Percentiles rank a stretch among this genome's conserved stretches.
These are phyloP conservation scores for Hydrolagus colliei DNA, from an alignment of 2,797 vertebrate species.

Conservation along the genomic window DNA sequence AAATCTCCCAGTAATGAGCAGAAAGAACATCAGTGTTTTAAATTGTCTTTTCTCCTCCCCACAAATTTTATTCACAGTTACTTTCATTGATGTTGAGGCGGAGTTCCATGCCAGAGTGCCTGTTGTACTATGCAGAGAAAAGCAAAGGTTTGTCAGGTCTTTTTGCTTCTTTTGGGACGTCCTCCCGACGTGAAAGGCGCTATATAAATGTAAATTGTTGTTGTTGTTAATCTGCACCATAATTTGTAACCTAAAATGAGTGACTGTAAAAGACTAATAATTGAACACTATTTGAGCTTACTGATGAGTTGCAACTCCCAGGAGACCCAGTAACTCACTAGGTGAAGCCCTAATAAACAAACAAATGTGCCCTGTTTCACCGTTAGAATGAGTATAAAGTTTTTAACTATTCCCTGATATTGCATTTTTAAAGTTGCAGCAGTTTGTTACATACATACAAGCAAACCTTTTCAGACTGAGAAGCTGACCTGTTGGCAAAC, in stretches of 20 bases:
- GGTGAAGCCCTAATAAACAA: background rate
- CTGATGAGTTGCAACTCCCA: background rate
- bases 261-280: background rate
- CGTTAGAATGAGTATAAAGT: background rate
- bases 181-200: too few relatives aligned
- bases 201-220: too few relatives aligned
- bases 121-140: slow-evolving; percentile 85
- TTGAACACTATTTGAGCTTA: background rate
- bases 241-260: background rate
- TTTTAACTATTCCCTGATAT: background rate
- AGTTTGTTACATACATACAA: too few relatives aligned
- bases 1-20: slow-evolving; percentile 13
- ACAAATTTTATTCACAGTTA: slow-evolving; percentile 53
- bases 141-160: slow-evolving; percentile 63
- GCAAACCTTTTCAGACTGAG: background rate
- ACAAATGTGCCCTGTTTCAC: background rate
- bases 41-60: slow-evolving; percentile 25
- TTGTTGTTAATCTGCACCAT: slow-evolving; percentile 1
- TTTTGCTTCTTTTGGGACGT: slow-evolving; percentile 21
- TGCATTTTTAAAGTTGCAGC: too few relatives aligned
- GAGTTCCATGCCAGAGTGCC: slow-evolving; percentile 89
- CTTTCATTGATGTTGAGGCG: slow-evolving; percentile 75
- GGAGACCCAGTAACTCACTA: background rate
- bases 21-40: slow-evolving; percentile 18
- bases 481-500: background rate